Conservation (phyloP, 1,140 invertebrate species). For the Caenorhabditis inopinata region DNA sequence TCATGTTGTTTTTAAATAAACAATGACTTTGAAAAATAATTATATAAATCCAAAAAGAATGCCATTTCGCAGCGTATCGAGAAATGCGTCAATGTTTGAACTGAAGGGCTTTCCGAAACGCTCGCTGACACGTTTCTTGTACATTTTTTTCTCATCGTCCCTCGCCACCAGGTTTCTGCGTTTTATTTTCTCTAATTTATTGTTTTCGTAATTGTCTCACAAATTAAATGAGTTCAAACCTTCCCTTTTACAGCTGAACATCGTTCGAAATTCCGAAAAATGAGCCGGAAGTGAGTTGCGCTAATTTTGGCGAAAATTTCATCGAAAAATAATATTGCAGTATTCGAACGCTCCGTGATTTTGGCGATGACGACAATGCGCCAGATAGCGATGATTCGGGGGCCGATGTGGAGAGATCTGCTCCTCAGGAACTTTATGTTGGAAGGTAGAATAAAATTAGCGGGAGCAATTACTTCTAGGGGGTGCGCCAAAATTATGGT, state of each 20-base stretch:
- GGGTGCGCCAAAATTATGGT: too few relatives aligned
- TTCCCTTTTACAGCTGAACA: background rate
- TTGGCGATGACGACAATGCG: background rate
- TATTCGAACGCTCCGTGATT: background rate
- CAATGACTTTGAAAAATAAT: too few relatives aligned
- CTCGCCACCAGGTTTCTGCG: too few relatives aligned
- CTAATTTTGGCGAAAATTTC: background rate
- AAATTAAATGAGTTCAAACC: too few relatives aligned
- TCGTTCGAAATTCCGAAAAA: background rate
- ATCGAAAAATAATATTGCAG: background rate
- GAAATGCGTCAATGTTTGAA: too few relatives aligned
- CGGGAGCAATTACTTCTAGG: too few relatives aligned
- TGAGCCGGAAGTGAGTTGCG: conserved; percentile 12
- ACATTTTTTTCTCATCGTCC: too few relatives aligned
- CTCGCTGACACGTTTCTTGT: too few relatives aligned
- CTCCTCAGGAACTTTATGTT: background rate
- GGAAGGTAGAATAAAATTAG: conserved; percentile 2
- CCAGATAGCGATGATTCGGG: conserved; percentile 23
- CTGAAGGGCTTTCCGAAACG: too few relatives aligned
- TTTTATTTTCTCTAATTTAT: background rate
- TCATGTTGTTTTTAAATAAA: too few relatives aligned
- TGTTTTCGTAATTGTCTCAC: background rate
- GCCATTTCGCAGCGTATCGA: too few relatives aligned
- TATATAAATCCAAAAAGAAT: too few relatives aligned
- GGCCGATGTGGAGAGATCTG: background rate